Conservation (phyloP, 2,888 invertebrate species). For the Thalpophila matura region DNA sequence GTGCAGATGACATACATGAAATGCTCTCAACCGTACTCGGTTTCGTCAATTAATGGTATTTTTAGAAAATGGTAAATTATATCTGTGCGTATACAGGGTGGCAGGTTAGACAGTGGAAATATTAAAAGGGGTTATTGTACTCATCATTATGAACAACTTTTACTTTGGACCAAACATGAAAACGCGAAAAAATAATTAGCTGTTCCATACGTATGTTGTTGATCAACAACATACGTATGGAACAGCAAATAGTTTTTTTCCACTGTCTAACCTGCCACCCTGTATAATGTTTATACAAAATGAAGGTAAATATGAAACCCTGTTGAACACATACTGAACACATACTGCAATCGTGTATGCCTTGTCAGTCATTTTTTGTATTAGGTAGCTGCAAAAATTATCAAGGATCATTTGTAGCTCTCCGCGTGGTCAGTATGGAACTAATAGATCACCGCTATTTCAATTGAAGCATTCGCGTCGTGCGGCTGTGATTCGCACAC, state of each 20-base stretch:
- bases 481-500: conserved; percentile 66
- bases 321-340: conserved; percentile 28
- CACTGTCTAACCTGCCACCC: too few species aligned
- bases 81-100: too few species aligned
- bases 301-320: conserved; percentile 36
- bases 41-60: conserved; percentile 30
- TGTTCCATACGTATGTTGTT: too few species aligned
- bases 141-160: too few species aligned
- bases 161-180: too few species aligned
- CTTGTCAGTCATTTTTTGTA: conserved; percentile 60
- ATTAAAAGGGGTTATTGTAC: too few species aligned
- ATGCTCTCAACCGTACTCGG: conserved; percentile 19
- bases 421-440: conserved; percentile 62
- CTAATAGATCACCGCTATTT: conserved; percentile 67
- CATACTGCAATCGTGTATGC: conserved; percentile 41
- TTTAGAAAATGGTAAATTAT: conserved; percentile 4
- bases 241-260: too few species aligned
- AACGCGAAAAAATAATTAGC: too few species aligned
- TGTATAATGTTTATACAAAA: conserved; percentile 27
- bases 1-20: conserved; percentile 30
- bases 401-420: conserved; percentile 69
- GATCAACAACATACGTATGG: too few species aligned
- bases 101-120: too few species aligned
- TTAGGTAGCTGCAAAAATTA: conserved; percentile 49
- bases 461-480: conserved; percentile 74